These are phyloP conservation scores for Chaetura pelagica DNA, from an alignment of 2,113 vertebrate genomes.

Conservation along the genomic window DNA sequence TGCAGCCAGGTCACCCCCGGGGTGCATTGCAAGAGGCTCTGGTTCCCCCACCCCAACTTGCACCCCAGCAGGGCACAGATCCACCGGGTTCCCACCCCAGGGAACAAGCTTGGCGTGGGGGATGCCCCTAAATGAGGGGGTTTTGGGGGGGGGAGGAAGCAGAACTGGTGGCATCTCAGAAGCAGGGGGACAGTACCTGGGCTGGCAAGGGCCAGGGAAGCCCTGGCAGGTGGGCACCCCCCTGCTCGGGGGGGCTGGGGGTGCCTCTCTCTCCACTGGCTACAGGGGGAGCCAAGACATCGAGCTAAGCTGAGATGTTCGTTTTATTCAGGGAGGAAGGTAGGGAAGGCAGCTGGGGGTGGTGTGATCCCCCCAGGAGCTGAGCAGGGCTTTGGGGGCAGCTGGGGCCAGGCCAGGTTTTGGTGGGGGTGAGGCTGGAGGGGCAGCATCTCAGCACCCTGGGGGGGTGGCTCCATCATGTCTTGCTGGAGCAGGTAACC, in stretches of 20 bases:
- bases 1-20: background rate
- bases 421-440: background rate
- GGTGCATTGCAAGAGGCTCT: fast-evolving
- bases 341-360: background rate
- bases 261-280: constrained; percentile 39
- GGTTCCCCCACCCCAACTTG: fast-evolving
- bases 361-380: background rate
- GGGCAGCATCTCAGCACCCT: fast-evolving
- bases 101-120: background rate
- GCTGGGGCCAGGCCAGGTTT: background rate
- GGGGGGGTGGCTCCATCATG: background rate
- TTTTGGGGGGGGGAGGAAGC: background rate
- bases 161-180: background rate
- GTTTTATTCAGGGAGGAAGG: fast-evolving
- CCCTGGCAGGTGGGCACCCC: background rate
- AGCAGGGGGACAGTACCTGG: fast-evolving
- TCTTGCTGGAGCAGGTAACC: fast-evolving
- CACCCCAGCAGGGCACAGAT: background rate
- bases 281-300: constrained; percentile 67
- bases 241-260: background rate
- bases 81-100: fast-evolving
- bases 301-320: background rate
- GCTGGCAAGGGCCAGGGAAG: background rate
- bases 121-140: fast-evolving
- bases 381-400: background rate